A percentile compares a stretch with the other conserved stretches of the same genome.
phyloP scores from a whole-genome alignment of 2,888 invertebrate species.

The Clusia tigrina region DNA sequence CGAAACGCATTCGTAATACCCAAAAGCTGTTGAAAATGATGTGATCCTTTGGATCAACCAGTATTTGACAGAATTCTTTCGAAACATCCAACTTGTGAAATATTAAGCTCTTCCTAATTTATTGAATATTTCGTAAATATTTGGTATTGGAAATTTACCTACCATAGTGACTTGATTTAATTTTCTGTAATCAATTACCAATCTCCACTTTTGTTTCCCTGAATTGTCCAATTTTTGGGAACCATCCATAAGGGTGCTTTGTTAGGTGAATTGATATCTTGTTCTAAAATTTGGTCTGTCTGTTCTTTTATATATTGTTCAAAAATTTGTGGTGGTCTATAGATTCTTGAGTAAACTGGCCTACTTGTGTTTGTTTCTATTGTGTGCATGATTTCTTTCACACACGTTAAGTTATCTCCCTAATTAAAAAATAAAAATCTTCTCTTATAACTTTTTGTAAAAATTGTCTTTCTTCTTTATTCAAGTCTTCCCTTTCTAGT shows the following conservation, averaged over 20 bases:
- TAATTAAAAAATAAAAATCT: slow-evolving; percentile 1
- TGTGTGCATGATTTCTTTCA: not conserved
- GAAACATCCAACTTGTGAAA: slow-evolving; percentile 38
- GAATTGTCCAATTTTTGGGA: slow-evolving; percentile 43
- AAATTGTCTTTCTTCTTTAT: not conserved
- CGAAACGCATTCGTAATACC: slow-evolving; percentile 31
- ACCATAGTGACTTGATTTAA: slow-evolving; percentile 30
- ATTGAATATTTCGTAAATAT: slow-evolving; percentile 36
- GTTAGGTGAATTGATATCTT: slow-evolving; percentile 45
- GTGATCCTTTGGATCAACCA: slow-evolving; percentile 34
- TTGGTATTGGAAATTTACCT: slow-evolving; percentile 33
- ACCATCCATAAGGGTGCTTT: slow-evolving; percentile 44
- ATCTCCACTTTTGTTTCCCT: slow-evolving; percentile 24
- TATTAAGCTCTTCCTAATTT: slow-evolving; percentile 43
- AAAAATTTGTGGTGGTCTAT: slow-evolving; percentile 17
- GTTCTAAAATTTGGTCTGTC: slow-evolving; percentile 32
- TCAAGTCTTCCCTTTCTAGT: slow-evolving; percentile 5
- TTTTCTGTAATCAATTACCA: slow-evolving; percentile 30
- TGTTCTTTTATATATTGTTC: slow-evolving; percentile 26
- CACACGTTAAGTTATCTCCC: not conserved
- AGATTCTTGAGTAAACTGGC: not conserved
- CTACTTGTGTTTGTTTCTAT: not conserved
- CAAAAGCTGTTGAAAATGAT: slow-evolving; percentile 34
- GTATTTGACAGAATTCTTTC: slow-evolving; percentile 35
- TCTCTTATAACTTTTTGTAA: slow-evolving; percentile 2